phyloP scores from a whole-genome alignment of 1,140 invertebrate genomes.

The Reticulitermes speratus region DNA sequence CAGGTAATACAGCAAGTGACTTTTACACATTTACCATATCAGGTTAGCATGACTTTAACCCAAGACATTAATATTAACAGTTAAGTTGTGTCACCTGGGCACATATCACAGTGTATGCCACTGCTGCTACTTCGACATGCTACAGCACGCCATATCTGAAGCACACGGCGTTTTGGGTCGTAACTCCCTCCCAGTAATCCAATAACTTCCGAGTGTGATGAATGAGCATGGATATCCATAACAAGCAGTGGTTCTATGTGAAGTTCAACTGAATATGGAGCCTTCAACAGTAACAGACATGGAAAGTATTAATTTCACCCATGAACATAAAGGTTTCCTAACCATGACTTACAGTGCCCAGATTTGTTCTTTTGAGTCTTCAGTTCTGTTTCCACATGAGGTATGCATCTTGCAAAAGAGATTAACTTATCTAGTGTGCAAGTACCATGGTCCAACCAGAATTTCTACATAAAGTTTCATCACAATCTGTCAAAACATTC shows the following conservation, averaged over 20 bases:
- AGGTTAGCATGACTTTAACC: too few relatives aligned
- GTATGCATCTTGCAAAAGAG: too few relatives aligned
- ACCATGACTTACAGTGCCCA: too few relatives aligned
- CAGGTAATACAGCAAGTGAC: neutral
- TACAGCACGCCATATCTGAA: constrained; percentile 54
- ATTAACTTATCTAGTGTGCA: too few relatives aligned
- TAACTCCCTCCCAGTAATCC: constrained; percentile 64
- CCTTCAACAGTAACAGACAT: constrained; percentile 46
- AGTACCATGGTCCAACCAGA: too few relatives aligned
- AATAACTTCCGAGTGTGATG: constrained; percentile 67
- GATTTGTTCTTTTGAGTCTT: too few relatives aligned
- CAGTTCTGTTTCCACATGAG: too few relatives aligned
- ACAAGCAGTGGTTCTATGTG: constrained; percentile 58
- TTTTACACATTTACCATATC: neutral
- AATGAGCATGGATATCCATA: constrained; percentile 70
- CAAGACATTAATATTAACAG: too few relatives aligned
- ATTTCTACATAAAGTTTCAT: too few relatives aligned
- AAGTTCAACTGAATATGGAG: constrained; percentile 60
- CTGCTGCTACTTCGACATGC: constrained; percentile 59
- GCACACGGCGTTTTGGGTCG: constrained; percentile 40
- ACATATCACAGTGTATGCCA: constrained; percentile 73
- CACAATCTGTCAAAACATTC: too few relatives aligned
- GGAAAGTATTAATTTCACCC: neutral
- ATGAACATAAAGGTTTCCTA: neutral
- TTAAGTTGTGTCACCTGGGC: constrained; percentile 55